Percentiles rank a stretch among this genome's conserved stretches.
Conservation (phyloP, 2,797 vertebrate species). For the Psittacula echo region DNA sequence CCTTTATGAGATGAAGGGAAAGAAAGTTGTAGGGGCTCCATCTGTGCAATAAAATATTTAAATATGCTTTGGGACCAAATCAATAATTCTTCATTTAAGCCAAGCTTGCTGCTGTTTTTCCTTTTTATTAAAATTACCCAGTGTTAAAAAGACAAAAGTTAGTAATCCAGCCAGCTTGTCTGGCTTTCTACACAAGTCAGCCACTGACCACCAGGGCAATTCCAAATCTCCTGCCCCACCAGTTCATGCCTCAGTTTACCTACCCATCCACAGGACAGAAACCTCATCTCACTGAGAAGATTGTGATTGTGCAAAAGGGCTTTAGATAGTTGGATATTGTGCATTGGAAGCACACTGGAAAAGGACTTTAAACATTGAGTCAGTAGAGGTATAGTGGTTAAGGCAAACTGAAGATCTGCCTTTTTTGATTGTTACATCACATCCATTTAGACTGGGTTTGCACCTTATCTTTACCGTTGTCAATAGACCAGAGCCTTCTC, state of each 20-base stretch:
- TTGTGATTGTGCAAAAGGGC: neutral
- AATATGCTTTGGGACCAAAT: slow-evolving; percentile 7
- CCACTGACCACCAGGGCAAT: neutral
- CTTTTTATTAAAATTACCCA: neutral
- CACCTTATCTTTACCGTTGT: neutral
- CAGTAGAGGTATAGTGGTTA: neutral
- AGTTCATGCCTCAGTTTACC: neutral
- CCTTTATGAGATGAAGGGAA: slow-evolving; percentile 29
- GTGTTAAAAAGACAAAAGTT: neutral
- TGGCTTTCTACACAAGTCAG: neutral
- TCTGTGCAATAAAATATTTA: slow-evolving; percentile 51
- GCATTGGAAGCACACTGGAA: neutral
- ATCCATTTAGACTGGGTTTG: neutral
- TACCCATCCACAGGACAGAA: neutral
- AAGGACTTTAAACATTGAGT: neutral
- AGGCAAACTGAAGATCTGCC: neutral
- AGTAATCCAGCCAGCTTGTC: neutral
- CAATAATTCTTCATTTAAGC: slow-evolving; percentile 21
- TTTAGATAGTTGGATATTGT: neutral
- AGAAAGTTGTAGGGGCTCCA: neutral
- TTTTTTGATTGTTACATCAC: neutral
- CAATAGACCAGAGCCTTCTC: neutral
- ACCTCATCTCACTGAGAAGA: neutral
- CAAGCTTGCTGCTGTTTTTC: slow-evolving; percentile 5
- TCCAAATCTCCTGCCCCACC: neutral